These are phyloP conservation scores for Eulacestoma nigropectus DNA, from an alignment of 2,113 vertebrate species.

Conservation along the genomic window DNA sequence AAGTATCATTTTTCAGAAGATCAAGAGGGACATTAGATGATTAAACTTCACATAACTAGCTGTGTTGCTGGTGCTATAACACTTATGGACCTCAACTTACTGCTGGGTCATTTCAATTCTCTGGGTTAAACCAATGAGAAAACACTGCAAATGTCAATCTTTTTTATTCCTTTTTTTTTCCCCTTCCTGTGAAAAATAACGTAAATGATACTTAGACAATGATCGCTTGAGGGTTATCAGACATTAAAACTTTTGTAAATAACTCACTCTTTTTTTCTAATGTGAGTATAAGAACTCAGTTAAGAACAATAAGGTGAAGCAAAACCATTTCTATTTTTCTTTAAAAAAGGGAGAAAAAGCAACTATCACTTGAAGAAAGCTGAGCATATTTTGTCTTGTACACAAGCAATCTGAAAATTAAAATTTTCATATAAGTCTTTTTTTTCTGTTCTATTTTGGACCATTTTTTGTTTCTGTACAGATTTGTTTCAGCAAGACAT, in stretches of 20 bases:
- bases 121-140: background rate
- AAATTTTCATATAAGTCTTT: background rate
- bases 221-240: background rate
- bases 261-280: background rate
- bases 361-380: background rate
- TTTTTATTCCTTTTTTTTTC: background rate
- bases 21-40: background rate
- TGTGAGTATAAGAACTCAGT: background rate
- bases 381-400: background rate
- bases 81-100: background rate
- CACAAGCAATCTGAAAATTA: background rate
- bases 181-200: background rate
- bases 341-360: background rate
- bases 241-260: background rate
- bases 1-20: background rate
- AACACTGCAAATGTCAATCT: rapidly evolving
- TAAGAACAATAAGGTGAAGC: background rate
- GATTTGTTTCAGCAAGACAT: background rate
- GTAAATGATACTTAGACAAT: background rate
- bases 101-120: background rate
- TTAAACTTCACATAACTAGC: background rate
- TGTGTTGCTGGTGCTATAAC: background rate
- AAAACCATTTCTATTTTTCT: background rate
- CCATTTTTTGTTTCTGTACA: background rate
- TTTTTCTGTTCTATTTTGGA: background rate